These are phyloP conservation scores for Colaptes auratus DNA, from an alignment of 2,113 vertebrate species.

Conservation along the genomic window DNA sequence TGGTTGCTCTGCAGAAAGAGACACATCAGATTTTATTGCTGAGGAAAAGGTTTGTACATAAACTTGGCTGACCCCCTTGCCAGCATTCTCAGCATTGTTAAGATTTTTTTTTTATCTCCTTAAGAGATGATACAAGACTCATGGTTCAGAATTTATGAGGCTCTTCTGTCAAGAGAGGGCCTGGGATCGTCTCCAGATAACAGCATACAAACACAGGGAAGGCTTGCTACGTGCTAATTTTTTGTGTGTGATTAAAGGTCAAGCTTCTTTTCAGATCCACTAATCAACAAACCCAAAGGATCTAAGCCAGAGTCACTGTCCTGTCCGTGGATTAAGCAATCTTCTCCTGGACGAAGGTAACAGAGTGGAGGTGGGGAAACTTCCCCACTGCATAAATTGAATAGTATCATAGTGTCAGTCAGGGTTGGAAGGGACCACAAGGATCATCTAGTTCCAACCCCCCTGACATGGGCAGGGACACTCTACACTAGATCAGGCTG, in stretches of 20 bases:
- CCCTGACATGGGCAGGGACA: too few species aligned
- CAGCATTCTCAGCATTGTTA: slow-evolving; percentile 58
- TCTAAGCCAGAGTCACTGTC: not conserved
- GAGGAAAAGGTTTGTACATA: not conserved
- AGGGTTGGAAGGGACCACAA: too few species aligned
- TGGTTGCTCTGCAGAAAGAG: slow-evolving; percentile 83
- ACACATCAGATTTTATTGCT: not conserved
- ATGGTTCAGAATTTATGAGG: not conserved
- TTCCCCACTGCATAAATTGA: not conserved
- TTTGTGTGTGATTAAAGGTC: not conserved
- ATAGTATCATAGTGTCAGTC: not conserved
- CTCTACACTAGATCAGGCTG: too few species aligned
- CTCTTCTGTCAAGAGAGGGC: not conserved
- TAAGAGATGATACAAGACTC: not conserved
- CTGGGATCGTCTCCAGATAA: slow-evolving; percentile 7
- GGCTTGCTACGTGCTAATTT: not conserved
- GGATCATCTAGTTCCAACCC: too few species aligned
- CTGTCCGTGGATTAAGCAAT: not conserved
- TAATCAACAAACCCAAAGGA: not conserved
- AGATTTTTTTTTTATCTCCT: not conserved
- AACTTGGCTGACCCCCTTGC: not conserved
- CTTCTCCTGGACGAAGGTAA: not conserved
- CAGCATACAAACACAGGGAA: not conserved
- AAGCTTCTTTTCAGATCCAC: not conserved
- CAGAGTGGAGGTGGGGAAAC: not conserved